phyloP scores from a whole-genome alignment of 2,888 invertebrate species.

The Ctenicera cuprea region DNA sequence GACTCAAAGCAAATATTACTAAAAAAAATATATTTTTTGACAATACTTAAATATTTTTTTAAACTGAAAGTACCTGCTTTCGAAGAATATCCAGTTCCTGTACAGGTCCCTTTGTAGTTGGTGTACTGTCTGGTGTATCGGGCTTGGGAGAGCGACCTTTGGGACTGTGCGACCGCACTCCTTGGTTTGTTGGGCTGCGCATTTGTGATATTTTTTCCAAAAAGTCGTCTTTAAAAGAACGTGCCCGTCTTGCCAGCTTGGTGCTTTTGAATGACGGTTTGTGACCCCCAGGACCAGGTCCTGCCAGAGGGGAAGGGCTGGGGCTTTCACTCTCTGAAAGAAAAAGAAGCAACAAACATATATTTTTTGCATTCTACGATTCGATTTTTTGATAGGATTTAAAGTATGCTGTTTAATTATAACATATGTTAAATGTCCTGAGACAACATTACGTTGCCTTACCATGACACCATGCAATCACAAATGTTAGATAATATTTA shows the following conservation, averaged over 20 bases:
- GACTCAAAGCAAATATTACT: too few species aligned
- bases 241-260: slow-evolving; percentile 89
- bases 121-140: slow-evolving; percentile 73
- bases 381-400: too few species aligned
- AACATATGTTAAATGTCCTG: too few species aligned
- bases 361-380: too few species aligned
- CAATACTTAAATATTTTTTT: too few species aligned
- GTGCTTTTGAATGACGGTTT: slow-evolving; percentile 88
- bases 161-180: slow-evolving; percentile 70
- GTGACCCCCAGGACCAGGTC: slow-evolving; percentile 78
- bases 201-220: slow-evolving; percentile 93
- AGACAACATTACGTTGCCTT: too few species aligned
- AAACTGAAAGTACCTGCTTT: slow-evolving; percentile 60
- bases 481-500: too few species aligned
- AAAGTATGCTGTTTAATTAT: too few species aligned
- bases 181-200: slow-evolving; percentile 81
- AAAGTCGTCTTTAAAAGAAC: slow-evolving; percentile 95
- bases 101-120: slow-evolving; percentile 64
- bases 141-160: slow-evolving; percentile 70
- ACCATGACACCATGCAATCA: too few species aligned
- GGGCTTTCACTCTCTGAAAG: slow-evolving; percentile 67
- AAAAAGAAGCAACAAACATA: slow-evolving; percentile 27
- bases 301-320: slow-evolving; percentile 67
- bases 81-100: slow-evolving; percentile 60
- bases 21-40: too few species aligned